phyloP scores from a whole-genome alignment of 2,888 invertebrate species.

The Archaeoteleia sp. region DNA sequence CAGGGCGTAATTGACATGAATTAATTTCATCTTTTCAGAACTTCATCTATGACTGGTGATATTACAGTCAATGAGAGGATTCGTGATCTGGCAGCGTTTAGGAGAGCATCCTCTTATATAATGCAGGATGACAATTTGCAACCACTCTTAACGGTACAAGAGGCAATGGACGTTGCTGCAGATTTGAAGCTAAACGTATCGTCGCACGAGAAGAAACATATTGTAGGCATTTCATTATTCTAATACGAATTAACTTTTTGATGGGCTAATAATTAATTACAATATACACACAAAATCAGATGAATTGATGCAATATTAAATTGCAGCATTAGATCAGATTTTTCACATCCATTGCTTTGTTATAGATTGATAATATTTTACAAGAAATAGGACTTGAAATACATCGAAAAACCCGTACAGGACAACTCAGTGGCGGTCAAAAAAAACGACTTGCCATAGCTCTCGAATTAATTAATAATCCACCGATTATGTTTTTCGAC shows the following conservation, averaged over 20 bases:
- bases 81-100: slow-evolving; percentile 80
- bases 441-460: slow-evolving; percentile 93
- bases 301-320: too few species aligned
- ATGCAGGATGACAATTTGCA: slow-evolving; percentile 91
- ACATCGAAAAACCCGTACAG: slow-evolving; percentile 81
- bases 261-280: too few species aligned
- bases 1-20: too few species aligned
- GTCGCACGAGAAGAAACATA: slow-evolving; percentile 54
- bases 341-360: slow-evolving; percentile 52
- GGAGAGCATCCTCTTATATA: slow-evolving; percentile 80
- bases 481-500: slow-evolving; percentile 94
- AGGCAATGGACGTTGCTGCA: slow-evolving; percentile 90
- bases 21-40: slow-evolving; percentile 74
- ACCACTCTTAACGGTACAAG: slow-evolving; percentile 87
- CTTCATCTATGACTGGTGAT: slow-evolving; percentile 78
- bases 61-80: slow-evolving; percentile 84
- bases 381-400: slow-evolving; percentile 84
- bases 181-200: slow-evolving; percentile 87
- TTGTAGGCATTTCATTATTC: too few species aligned
- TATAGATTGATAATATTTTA: slow-evolving; percentile 87
- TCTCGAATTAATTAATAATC: slow-evolving; percentile 92
- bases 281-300: too few species aligned
- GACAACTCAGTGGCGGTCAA: slow-evolving; percentile 90
- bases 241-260: too few species aligned
- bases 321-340: neutral